These are phyloP conservation scores for Hedychridium roseum DNA, from an alignment of 2,888 invertebrate genomes.

Conservation along the genomic window DNA sequence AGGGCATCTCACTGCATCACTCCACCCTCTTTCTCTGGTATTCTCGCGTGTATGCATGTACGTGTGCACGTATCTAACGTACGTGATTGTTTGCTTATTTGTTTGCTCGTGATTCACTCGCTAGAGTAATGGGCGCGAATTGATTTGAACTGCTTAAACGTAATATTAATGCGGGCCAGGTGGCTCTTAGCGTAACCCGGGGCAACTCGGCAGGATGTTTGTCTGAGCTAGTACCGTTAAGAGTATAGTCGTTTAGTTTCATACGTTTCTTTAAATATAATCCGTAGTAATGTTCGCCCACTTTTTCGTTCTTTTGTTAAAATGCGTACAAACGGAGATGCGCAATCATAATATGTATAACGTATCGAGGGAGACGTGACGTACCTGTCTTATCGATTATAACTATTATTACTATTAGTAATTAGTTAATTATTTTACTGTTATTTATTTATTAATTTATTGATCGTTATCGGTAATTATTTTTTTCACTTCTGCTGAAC, in stretches of 20 bases:
- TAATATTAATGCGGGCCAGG: constrained; percentile 48
- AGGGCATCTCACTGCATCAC: no score
- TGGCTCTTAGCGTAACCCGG: constrained; percentile 52
- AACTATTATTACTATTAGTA: constrained; percentile 14
- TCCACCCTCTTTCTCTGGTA: no score
- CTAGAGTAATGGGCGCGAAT: constrained; percentile 40
- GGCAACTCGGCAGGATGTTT: constrained; percentile 58
- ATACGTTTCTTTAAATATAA: constrained; percentile 32
- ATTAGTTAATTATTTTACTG: constrained; percentile 1
- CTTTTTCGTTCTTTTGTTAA: constrained; percentile 37
- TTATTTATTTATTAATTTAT: constrained; percentile 18
- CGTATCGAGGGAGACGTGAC: constrained; percentile 40
- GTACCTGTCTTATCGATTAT: constrained; percentile 28
- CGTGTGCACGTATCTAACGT: no score
- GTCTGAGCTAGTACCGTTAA: constrained; percentile 57
- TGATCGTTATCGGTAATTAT: constrained; percentile 22
- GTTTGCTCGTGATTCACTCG: constrained; percentile 35
- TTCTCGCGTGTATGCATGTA: no score
- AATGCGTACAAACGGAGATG: constrained; percentile 57
- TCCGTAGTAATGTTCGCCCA: constrained; percentile 31
- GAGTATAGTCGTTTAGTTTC: constrained; percentile 39
- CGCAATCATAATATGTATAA: constrained; percentile 51
- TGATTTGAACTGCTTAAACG: constrained; percentile 36
- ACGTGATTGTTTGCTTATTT: no score
- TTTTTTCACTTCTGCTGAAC: constrained; percentile 20